A percentile compares a stretch with the other conserved stretches of the same genome.
These are phyloP conservation scores for Dendrocincla fuliginosa DNA, from an alignment of 2,797 vertebrate species.

Conservation along the genomic window DNA sequence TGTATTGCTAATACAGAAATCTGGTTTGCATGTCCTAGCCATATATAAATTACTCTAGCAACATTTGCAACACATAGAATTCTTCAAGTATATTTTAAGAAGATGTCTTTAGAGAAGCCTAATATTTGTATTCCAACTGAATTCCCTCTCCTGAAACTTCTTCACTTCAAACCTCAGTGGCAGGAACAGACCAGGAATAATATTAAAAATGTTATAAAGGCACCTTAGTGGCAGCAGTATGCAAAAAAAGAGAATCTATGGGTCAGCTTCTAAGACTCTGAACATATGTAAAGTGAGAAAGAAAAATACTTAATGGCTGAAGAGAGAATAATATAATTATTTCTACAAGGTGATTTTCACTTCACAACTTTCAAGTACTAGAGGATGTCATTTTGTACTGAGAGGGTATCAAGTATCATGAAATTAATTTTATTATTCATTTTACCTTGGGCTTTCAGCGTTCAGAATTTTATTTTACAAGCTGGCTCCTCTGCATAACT, in stretches of 20 bases:
- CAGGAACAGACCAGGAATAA: constrained; percentile 49
- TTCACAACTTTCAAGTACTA: constrained; percentile 58
- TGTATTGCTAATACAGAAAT: background rate
- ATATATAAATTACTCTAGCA: background rate
- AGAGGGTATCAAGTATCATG: constrained; percentile 26
- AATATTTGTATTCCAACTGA: constrained; percentile 26
- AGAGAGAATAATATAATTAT: constrained; percentile 67
- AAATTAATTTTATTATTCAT: constrained; percentile 57
- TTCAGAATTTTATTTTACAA: constrained; percentile 33
- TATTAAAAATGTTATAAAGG: constrained; percentile 23
- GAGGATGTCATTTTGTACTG: constrained; percentile 56
- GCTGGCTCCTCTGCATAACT: background rate
- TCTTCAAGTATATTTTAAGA: constrained; percentile 11
- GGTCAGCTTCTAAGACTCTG: constrained; percentile 48
- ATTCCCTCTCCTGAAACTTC: constrained; percentile 32
- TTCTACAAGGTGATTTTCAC: constrained; percentile 68
- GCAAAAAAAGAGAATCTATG: constrained; percentile 8
- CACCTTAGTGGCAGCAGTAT: constrained; percentile 23
- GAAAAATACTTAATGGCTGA: constrained; percentile 55
- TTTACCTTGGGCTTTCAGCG: constrained; percentile 32
- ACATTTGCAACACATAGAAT: background rate
- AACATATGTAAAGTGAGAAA: constrained; percentile 55
- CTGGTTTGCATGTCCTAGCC: background rate
- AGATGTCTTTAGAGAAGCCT: constrained; percentile 23
- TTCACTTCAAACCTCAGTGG: constrained; percentile 38